These are phyloP conservation scores for Eupelmus urozonus DNA, from an alignment of 2,888 invertebrate species.

Conservation along the genomic window DNA sequence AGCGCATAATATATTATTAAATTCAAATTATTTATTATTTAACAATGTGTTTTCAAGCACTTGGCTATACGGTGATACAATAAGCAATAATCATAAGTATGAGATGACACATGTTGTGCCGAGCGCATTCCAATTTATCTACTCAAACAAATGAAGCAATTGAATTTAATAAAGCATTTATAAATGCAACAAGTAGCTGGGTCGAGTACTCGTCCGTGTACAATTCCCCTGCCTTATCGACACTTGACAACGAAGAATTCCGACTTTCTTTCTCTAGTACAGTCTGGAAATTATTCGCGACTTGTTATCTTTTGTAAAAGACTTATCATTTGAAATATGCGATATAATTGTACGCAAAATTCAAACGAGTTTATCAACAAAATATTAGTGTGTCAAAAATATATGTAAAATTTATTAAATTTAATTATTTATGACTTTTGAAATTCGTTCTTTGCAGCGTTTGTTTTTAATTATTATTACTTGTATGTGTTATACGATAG, in stretches of 20 bases:
- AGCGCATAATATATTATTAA: no score
- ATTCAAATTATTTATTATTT: not conserved
- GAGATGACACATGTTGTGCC: no score
- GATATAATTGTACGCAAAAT: no score
- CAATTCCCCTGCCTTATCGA: conserved; percentile 36
- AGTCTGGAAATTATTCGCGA: not conserved
- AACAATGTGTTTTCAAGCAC: not conserved
- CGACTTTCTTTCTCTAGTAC: conserved; percentile 19
- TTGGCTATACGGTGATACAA: no score
- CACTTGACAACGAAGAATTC: conserved; percentile 36
- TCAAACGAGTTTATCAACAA: no score
- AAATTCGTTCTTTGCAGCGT: no score
- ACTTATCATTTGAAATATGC: conserved; percentile 14
- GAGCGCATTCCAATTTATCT: conserved; percentile 37
- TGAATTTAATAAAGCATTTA: not conserved
- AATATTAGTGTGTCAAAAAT: no score
- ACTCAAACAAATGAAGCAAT: not conserved
- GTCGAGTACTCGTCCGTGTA: not conserved
- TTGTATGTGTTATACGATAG: no score
- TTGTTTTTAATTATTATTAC: no score
- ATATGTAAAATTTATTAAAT: no score
- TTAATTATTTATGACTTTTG: no score
- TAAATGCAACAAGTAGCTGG: not conserved
- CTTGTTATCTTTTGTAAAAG: not conserved
- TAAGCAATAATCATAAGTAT: no score